phyloP scores from a whole-genome alignment of 2,888 invertebrate genomes.

The Nebria brevicollis region DNA sequence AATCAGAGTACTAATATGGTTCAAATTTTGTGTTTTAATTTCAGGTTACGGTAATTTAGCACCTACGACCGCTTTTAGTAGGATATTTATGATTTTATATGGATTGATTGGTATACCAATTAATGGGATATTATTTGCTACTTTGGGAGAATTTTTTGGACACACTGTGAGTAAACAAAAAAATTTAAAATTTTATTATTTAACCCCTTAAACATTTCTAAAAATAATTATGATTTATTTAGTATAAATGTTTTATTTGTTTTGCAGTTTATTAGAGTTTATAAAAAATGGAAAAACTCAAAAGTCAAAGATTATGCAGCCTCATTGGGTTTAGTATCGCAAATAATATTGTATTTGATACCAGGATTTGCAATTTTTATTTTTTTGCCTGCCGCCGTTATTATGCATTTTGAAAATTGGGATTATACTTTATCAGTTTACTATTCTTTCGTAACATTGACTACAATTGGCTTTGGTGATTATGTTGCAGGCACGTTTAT shows the following conservation, averaged over 20 bases:
- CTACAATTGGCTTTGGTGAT: conserved; percentile 94
- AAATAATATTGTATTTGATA: conserved; percentile 85
- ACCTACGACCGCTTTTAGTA: conserved; percentile 81
- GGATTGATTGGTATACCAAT: conserved; percentile 87
- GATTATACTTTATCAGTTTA: conserved; percentile 85
- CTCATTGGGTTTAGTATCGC: conserved; percentile 79
- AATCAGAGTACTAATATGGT: too few species aligned
- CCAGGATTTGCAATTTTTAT: conserved; percentile 90
- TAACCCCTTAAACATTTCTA: too few species aligned
- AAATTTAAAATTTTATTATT: too few species aligned
- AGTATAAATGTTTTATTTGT: conserved; percentile 18
- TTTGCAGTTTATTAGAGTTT: conserved; percentile 78
- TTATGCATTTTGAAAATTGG: conserved; percentile 88
- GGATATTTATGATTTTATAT: conserved; percentile 88
- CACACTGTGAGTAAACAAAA: conserved; percentile 69
- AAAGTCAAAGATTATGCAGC: conserved; percentile 71
- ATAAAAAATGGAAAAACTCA: conserved; percentile 81
- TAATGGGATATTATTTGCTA: conserved; percentile 81
- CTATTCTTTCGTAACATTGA: conserved; percentile 86
- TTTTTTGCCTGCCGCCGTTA: conserved; percentile 84
- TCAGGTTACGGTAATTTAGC: conserved; percentile 90
- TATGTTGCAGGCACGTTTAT: conserved; percentile 79
- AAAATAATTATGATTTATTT: neutral
- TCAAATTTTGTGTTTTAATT: conserved; percentile 50
- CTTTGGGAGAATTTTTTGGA: conserved; percentile 87